Base-by-base conservation (phyloP, 2,888 invertebrate genomes). In the Ophion ellenae region DNA sequence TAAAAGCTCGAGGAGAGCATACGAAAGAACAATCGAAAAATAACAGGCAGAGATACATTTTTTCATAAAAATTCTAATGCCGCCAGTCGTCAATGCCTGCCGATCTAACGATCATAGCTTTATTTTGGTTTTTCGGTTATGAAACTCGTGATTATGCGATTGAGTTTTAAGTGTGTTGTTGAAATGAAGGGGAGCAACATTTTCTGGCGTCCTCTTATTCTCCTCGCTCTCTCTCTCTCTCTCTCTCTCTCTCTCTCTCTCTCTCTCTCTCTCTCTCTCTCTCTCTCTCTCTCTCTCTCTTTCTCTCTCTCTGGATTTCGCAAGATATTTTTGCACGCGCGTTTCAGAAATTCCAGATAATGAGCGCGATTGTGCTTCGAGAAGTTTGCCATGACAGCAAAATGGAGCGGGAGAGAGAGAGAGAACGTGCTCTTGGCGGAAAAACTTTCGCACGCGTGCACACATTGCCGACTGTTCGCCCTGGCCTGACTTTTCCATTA, bases 401-500 rank as follows among this genome's bases (percentile, higher is more conserved):
- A 45, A 53, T 53, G 36, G 14, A 67, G 11, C 28, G 79, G 36
- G 66, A 24, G 61, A 53, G 66, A 67, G 80, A n/a, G 66, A 45
- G 63, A 47, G 57, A 63, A 70, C 36, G 66, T 32, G 64, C 36
- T 36, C 61, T 47, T 47, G 47, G 79, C 71, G 82, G 85, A 86
- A 86, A 86, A 86, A 86, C 83, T 80, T 9, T 64, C 7, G 61
- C 63, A 53, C 67, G 24, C 7, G 32, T 45, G 40, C 59, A 40
- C 1, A 57, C 36, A 77, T 67, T 2, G 45, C 10, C 24, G 6
- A 47, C 63, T 61, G 78, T 67, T 45, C 77, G 77, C 32, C 77
- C 67, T 61, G 67, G 40, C 67, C 59, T 40, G 67, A 78, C 57
- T 86, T 83, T 86, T 81, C 83, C 86, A 67, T 75, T 74, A 81